phyloP scores from a whole-genome alignment of 2,113 vertebrate species.

The Spheniscus mendiculus region DNA sequence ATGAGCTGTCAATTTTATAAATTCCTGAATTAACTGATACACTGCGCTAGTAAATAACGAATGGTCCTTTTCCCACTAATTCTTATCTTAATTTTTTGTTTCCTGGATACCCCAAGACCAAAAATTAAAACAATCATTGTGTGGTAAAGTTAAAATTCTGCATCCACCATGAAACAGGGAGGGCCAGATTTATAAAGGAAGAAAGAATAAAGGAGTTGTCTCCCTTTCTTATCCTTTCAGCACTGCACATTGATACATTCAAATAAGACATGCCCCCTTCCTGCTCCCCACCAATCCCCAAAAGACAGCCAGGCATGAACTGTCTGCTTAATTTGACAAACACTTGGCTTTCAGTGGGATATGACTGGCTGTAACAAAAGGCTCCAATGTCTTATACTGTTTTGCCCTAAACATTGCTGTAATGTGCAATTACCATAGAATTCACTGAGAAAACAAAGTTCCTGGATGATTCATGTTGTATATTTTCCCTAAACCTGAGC shows the following conservation, averaged over 20 bases:
- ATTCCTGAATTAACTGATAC: neutral
- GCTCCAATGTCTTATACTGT: neutral
- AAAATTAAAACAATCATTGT: neutral
- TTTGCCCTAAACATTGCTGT: neutral
- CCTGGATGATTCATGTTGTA: neutral
- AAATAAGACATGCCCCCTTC: neutral
- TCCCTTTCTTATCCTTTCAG: neutral
- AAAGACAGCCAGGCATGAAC: neutral
- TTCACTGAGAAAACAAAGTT: slow-evolving; percentile 14
- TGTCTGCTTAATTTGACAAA: neutral
- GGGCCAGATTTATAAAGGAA: neutral
- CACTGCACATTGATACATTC: neutral
- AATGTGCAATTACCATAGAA: neutral
- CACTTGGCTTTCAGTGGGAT: neutral
- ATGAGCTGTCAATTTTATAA: neutral
- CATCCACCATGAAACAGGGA: neutral
- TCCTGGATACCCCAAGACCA: neutral
- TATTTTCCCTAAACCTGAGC: slow-evolving; percentile 23
- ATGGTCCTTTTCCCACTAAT: neutral
- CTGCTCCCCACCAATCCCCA: neutral
- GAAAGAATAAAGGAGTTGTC: neutral
- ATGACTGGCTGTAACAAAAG: neutral
- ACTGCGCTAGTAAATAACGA: fast-evolving
- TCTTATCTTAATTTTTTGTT: neutral
- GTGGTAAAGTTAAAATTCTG: neutral